Base-by-base conservation (phyloP, 37 sponge, comb jelly and placozoan genomes). In the Eunapius fragilis region DNA sequence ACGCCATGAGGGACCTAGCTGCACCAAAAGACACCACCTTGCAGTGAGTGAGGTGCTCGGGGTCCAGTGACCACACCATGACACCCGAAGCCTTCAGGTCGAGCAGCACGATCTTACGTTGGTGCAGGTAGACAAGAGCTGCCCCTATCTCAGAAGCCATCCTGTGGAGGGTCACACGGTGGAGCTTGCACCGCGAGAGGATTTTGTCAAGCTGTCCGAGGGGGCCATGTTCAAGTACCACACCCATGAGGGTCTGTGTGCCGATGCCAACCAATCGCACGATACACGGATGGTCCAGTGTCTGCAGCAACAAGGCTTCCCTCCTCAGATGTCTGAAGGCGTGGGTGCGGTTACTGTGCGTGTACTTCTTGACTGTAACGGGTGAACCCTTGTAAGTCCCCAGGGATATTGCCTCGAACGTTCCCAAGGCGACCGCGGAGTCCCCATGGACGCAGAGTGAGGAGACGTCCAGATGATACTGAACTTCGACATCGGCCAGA, bases 161-260 rank as follows among this genome's bases (percentile, higher is more conserved):
- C 25, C 80, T 37, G 71, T 70, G 72, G 23, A 89, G 45, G 17
- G 83, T 73, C 10, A 84, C 33, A 37, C 89, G 76, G 13, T 70
- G 50, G 30, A 89, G 38, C 0, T 69, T 24, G 6, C 11, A 24
- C 69, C 79, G 68, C 69, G 31, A 30, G 34, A 80, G 48, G 17
- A 35, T 31, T 0, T 0, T 69, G 0, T 32, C 32, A 31, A 90
- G 76, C 24, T 86, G 72, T 19, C 91, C 86, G 47, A 86, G 41
- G 33, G 91, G 91, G 12, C 82, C 86, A 34, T 50, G 41, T 58
- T 90, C 91, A 76, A 90, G 27, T 23, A 90, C 91, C 7, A 89
- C 50, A 0, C 69, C 7, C 67, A 81, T 35, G 7, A 45, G 47
- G 7, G 7, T 4, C 2, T 84, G 89, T 7, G 47, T 47, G 25